Evolutionary conservation across 1,140 invertebrate genomes (phyloP), one percentile per base, ranked within the genome.

Genomic region (Tyrophagus putrescentiae): DNA sequence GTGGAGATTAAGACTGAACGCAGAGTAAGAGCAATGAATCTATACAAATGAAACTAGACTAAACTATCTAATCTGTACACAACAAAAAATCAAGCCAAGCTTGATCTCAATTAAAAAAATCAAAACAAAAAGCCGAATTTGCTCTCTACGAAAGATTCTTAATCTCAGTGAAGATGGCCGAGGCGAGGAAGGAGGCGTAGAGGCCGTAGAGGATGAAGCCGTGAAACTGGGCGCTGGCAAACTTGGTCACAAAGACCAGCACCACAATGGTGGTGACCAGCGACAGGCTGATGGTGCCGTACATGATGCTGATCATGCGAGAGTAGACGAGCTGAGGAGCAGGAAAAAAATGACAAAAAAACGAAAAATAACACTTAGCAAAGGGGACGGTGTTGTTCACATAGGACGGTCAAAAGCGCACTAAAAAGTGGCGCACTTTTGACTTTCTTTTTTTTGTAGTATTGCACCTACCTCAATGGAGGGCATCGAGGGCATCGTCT

Each of bases 181-280:
- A 13, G 5, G 56, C 48, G 11, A 67, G 21, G 21, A 65, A 67
- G 6, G 45, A 25, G n/a, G 57, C n/a, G 34, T 67, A 67, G 29
- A 65, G 53, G 13, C 34, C 48, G 11, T 65, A 56, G 3, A 67
- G 39, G 53, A 62, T 50, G 32, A 65, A 32, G 25, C 66, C 66
- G 57, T 65, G 65, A 31, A 42, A 59, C 58, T 53, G 45, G 50
- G 64, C 62, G 18, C 60, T 56, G 33, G 69, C 54, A 65, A 78
- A 78, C 34, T 67, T 54, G 48, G 70, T 64, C 18, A 66, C 36
- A 11, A 48, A 3, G 27, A 68, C 61, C 39, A 74, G 62, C 27
- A 72, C 60, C 3, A 72, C 34, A 2, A 75, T 62, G 11, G 73
- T 74, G 44, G 70, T 69, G 1, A 76, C 25, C 2, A 78, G 65